Percentiles rank a stretch among this genome's conserved stretches.
Conservation (phyloP, 2,797 vertebrate genomes). For the Setipinna tenuifilis region DNA sequence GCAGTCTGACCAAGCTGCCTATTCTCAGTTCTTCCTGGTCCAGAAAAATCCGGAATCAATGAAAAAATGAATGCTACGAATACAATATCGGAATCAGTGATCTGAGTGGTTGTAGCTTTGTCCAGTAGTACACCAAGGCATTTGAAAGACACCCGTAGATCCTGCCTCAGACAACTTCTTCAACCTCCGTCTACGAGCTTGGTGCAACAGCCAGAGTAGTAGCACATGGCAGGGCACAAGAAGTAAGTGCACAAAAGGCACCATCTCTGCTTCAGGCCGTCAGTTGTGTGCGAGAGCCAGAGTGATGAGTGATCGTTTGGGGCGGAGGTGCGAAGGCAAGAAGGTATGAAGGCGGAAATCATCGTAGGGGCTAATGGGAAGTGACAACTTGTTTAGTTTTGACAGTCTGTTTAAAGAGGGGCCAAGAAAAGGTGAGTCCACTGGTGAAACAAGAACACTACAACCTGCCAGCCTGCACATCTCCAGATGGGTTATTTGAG, state of each 20-base stretch:
- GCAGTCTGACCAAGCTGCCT: no score
- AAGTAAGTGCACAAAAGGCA: not conserved
- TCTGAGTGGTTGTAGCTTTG: no score
- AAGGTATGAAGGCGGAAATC: not conserved
- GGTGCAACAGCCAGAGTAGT: no score
- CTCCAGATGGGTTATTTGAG: slow-evolving; percentile 44
- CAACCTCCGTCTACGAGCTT: no score
- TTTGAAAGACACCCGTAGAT: no score
- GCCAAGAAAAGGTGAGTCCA: slow-evolving; percentile 21
- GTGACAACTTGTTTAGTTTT: slow-evolving; percentile 35
- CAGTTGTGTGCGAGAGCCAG: not conserved
- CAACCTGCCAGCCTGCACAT: slow-evolving; percentile 31
- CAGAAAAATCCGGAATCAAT: no score
- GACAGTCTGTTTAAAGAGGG: slow-evolving; percentile 30
- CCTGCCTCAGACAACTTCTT: no score
- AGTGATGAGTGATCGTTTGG: slow-evolving; percentile 18
- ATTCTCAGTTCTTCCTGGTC: no score
- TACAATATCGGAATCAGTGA: no score
- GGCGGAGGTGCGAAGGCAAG: not conserved
- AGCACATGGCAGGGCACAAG: not conserved
- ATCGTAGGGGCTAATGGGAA: slow-evolving; percentile 10
- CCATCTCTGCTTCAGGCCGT: not conserved
- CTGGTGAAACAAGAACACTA: slow-evolving; percentile 25
- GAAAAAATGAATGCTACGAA: no score
- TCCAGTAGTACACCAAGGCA: no score